These are phyloP conservation scores for Thalassarche chlororhynchos DNA, from an alignment of 2,113 vertebrate genomes.

Conservation along the genomic window DNA sequence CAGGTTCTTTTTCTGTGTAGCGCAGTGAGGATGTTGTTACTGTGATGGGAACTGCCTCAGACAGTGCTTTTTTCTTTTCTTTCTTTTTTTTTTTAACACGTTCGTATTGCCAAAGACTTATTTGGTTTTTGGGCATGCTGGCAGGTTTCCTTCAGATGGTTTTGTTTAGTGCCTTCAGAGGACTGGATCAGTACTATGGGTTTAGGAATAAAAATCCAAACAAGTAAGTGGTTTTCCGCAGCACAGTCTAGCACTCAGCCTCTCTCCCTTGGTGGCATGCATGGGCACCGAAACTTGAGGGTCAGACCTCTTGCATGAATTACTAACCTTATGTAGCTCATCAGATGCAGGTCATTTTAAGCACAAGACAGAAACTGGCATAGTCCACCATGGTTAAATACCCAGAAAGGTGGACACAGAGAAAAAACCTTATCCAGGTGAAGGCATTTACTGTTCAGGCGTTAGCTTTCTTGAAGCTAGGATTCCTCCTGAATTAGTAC, in stretches of 20 bases:
- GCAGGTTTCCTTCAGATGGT: neutral
- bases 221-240: neutral
- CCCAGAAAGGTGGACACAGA: neutral
- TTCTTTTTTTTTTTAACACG: fast-evolving
- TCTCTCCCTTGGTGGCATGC: neutral
- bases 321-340: neutral
- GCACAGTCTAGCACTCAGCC: neutral
- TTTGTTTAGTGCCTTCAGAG: neutral
- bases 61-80: neutral
- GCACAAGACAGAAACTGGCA: neutral
- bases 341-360: neutral
- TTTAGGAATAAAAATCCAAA: neutral
- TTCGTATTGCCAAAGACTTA: neutral
- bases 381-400: neutral
- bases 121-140: neutral
- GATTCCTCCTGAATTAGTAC: neutral
- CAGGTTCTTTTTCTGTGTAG: neutral
- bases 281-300: neutral
- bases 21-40: neutral
- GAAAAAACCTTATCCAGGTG: neutral
- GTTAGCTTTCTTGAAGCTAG: neutral
- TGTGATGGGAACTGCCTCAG: neutral
- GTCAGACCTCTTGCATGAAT: neutral
- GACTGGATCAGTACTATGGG: neutral
- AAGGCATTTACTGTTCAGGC: neutral